Conservation (phyloP, 2,888 invertebrate species). For the Empis stercorea region DNA sequence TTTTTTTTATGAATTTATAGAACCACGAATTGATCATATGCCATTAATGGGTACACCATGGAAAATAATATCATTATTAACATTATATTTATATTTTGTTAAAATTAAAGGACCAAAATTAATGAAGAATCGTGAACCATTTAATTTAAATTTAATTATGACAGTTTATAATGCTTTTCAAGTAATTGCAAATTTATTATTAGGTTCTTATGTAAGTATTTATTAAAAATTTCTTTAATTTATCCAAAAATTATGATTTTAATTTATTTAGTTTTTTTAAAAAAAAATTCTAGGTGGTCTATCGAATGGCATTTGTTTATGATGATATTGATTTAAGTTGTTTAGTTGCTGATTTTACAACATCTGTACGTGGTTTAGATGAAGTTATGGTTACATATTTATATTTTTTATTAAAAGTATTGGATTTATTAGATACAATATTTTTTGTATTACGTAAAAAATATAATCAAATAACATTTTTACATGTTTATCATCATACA, state of each 20-base stretch:
- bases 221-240: background rate
- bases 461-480: slow-evolving; percentile 49
- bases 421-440: slow-evolving; percentile 16
- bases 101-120: slow-evolving; percentile 50
- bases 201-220: background rate
- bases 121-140: slow-evolving; percentile 51
- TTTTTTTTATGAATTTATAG: no score
- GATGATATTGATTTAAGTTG: background rate
- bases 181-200: slow-evolving; percentile 1
- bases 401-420: background rate
- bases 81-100: slow-evolving; percentile 52
- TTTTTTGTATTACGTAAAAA: slow-evolving; percentile 61
- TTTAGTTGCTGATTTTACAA: background rate
- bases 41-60: slow-evolving; percentile 51
- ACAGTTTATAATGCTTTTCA: slow-evolving; percentile 4
- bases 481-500: slow-evolving; percentile 59
- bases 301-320: background rate
- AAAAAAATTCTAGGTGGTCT: no score
- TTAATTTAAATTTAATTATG: slow-evolving; percentile 46
- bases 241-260: no score
- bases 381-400: background rate
- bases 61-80: slow-evolving; percentile 41
- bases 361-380: background rate
- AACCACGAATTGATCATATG: slow-evolving; percentile 40
- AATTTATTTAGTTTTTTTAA: no score